A percentile compares a stretch with the other conserved stretches of the same genome.
Conservation (phyloP, 2,113 vertebrate species). For the Lepus americanus region DNA sequence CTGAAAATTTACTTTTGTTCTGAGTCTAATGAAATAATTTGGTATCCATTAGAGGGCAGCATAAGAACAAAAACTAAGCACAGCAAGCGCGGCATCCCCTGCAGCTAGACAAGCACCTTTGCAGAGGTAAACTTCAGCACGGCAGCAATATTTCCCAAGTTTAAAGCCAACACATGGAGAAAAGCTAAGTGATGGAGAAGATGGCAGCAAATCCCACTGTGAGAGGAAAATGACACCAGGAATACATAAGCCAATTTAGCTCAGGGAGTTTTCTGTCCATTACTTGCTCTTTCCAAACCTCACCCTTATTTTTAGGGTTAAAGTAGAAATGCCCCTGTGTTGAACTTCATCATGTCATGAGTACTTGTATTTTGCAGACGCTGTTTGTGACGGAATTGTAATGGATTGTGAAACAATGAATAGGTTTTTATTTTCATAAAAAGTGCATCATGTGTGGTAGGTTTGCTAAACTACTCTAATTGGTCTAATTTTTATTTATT, state of each 20-base stretch:
- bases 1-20: slow-evolving; percentile 82
- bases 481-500: slow-evolving; percentile 85
- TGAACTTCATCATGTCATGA: slow-evolving; percentile 56
- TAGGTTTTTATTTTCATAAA: slow-evolving; percentile 63
- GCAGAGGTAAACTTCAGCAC: slow-evolving; percentile 80
- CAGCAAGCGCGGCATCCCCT: slow-evolving; percentile 58
- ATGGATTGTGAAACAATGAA: slow-evolving; percentile 17
- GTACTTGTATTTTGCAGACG: slow-evolving; percentile 48
- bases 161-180: slow-evolving; percentile 58
- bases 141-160: slow-evolving; percentile 70
- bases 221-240: background rate
- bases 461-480: slow-evolving; percentile 78
- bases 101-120: slow-evolving; percentile 77
- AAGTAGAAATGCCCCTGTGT: slow-evolving; percentile 62
- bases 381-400: slow-evolving; percentile 49
- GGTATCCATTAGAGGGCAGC: slow-evolving; percentile 92
- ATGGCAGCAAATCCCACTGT: background rate
- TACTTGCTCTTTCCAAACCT: background rate
- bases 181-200: slow-evolving; percentile 11
- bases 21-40: slow-evolving; percentile 78
- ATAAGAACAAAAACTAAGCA: slow-evolving; percentile 87
- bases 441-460: slow-evolving; percentile 33
- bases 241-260: background rate
- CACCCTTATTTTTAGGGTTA: slow-evolving; percentile 54
- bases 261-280: slow-evolving; percentile 45